Evolutionary conservation across 2,888 invertebrate genomes (phyloP), one percentile per base, ranked within the genome.

Genomic region (Buathra laborator): DNA sequence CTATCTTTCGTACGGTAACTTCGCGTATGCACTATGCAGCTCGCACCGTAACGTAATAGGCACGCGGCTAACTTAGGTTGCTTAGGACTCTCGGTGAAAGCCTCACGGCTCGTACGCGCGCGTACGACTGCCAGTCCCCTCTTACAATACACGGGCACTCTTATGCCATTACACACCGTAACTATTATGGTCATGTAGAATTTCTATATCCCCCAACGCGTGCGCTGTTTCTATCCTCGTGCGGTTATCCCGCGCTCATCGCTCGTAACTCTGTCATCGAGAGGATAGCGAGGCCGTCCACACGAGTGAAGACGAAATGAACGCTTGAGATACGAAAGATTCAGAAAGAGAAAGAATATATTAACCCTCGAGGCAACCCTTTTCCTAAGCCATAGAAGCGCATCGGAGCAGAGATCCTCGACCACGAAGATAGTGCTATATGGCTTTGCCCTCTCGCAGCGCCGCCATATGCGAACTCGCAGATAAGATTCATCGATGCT

Each of bases 111-210:
- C 32, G 32, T n/a, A 32, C 19, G 64, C 51, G 62, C 70, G 70
- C 70, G 70, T 70, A 37, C 37, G 37, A 37, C 70, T 48, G 70
- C 74, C 62, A 46, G 62, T 46, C 67, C 66, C 66, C 37, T 67
- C 72, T 59, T 68, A 59, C 70, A 59, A 88, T 88, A 88, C 87
- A 51, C 86, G 62, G 56, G 74, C 67, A 76, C 68, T 67, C 83
- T 90, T 90, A 89, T 90, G 88, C 90, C 90, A 91, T 89, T 89
- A 87, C 77, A 85, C 76, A 80, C 86, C 86, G 80, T 88, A 88
- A 89, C 89, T 87, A 91, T 91, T 90, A 90, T 89, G 86, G 81
- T 86, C 84, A 85, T 85, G 84, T 78, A 86, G 81, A 68, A 81
- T 81, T 85, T 82, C 67, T 82, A 53, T 70, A 72, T 66, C 76